Evolutionary conservation across 1,140 invertebrate genomes (phyloP).

Genomic region (Bathynomus jamesi): DNA sequence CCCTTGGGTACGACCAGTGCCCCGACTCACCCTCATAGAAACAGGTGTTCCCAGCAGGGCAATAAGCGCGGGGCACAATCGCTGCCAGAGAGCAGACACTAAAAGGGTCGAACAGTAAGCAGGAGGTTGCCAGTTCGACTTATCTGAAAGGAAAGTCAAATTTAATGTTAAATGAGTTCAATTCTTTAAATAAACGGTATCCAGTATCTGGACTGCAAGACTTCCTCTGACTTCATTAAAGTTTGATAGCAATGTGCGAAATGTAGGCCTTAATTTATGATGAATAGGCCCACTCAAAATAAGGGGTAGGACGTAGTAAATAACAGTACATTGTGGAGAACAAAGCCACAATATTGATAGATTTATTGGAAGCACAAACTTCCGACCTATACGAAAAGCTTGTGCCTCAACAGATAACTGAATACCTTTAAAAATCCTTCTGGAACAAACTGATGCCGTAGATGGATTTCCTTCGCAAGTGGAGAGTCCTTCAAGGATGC

Average conservation of each 20-base stretch:
- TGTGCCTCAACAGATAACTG: no score
- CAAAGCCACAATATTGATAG: no score
- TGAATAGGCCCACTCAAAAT: no score
- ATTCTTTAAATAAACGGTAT: not conserved
- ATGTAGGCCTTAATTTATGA: no score
- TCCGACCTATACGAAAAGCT: no score
- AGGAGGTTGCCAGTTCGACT: not conserved
- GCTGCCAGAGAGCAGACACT: constrained; percentile 80
- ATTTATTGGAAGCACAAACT: no score
- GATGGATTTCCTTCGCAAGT: constrained; percentile 41
- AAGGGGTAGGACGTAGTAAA: no score
- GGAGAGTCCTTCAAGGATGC: constrained; percentile 70
- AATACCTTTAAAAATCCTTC: not conserved
- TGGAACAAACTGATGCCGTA: not conserved
- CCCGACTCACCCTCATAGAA: constrained; percentile 50
- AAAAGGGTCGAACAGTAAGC: constrained; percentile 67
- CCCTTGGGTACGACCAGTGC: constrained; percentile 31
- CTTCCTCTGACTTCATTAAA: no score
- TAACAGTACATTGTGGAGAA: no score
- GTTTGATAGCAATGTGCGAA: no score
- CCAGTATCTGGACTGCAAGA: no score
- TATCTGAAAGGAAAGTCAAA: not conserved
- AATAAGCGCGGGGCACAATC: constrained; percentile 79
- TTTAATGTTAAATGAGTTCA: not conserved
- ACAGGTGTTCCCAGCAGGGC: constrained; percentile 72